Base-by-base conservation (phyloP, 2,113 vertebrate genomes). In the Apistogramma diplotaenia region DNA sequence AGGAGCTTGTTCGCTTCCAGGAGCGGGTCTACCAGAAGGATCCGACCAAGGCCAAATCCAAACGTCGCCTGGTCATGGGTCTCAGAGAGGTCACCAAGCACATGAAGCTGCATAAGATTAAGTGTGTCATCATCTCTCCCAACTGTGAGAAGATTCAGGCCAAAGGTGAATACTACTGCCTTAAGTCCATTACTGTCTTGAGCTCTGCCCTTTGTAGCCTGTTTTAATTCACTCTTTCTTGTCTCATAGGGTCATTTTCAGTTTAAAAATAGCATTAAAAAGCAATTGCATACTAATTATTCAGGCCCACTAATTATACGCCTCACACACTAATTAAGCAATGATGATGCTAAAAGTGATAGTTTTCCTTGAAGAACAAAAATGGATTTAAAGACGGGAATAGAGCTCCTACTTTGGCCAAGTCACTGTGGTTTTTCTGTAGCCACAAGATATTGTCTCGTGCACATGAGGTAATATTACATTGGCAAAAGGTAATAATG, bases 111-210 rank as follows among this genome's bases (percentile, higher is more conserved):
- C 96, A 96, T 71, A 99, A 99, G 94, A 99, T 99, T 73, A 99
- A 97, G 76, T 99, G 98, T 87, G 98, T 99, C 3, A 97, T 99
- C 87, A 99, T 99, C 92, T 99, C 98, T 65, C 98, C 98, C 55
- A 99, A 99, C 94, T 99, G 98, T 11, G 98, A 99, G 92, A 99
- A 99, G 94, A 99, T 99, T 81, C 98, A 99, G 85, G 97, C 98
- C 60, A 99, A 99, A 96, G 98, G 98, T 98, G 76, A 76, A 15
- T 58, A 6, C 51, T 5, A 18, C 3, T 1, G 11, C 23, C 3
- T 27, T 15, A 15, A 51, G 2, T 70, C 40, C 46, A 49, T 55
- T 40, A 25, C 35, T 55, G 16, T 31, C 35, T 35, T 35, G 19
- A 59, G 11, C 5, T 74, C 43, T 27, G 29, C 58, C 8, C 12